Base-by-base conservation (phyloP, 2,797 vertebrate species). In the Siniperca undulata region DNA sequence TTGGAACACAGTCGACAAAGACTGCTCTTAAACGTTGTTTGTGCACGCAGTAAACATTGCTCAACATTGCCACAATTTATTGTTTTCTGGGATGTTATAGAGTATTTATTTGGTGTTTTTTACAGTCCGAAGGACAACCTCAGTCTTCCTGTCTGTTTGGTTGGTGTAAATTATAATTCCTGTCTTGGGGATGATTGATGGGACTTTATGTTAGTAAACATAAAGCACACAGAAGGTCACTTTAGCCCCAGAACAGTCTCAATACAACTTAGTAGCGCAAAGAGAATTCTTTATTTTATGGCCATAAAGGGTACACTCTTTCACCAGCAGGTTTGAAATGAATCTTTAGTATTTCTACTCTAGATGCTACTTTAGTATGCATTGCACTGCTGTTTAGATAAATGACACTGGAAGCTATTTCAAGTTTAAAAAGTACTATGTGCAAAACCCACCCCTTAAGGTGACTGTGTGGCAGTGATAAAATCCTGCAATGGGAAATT, bases 401-500 rank as follows among this genome's bases (percentile, higher is more conserved):
- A 80, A 89, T 84, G 0, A 73, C 48, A 65, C 30, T 24, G 48
- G 44, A 19, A 62, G 16, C 4, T 20, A 61, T 80, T 74, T 76
- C 1, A 69, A 53, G 48, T 83, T 70, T 75, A 30, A 75, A 88
- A 80, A 74, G 62, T 27, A 61, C 38, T 60, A 62, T 77, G 52
- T 69, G 9, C 7, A 65, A 66, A 84, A 82, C 11, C n/a, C 53
- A 69, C 17, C 36, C 12, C 34, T 20, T 40, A 58, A 80, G 75
- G 34, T 68, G 62, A 68, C 66, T 40, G 68, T 79, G 70, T 66
- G 30, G 52, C 27, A 50, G 36, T 20, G 90, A 92, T 91, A 87
- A 86, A 75, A 88, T 90, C 78, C 46, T 22, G 56, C 71, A 77
- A 82, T 75, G 50, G n/a, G 62, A 91, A 88, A 88, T 89, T 78